Percentiles rank a stretch among this genome's conserved stretches.
phyloP scores from a whole-genome alignment of 2,113 vertebrate species.

The Serinus canaria region DNA sequence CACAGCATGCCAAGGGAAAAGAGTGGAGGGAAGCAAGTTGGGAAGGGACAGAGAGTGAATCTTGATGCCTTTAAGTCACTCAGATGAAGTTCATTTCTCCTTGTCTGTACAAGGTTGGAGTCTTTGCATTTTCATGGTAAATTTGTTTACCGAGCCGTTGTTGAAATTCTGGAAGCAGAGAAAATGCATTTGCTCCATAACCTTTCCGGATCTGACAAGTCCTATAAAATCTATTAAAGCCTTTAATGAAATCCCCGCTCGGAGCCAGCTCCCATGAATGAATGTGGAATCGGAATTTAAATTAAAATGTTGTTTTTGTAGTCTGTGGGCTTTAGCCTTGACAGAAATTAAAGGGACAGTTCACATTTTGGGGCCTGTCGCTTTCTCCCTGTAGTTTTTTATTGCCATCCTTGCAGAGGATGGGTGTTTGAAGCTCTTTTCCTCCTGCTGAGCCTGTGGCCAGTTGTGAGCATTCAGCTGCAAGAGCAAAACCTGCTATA shows the following conservation, averaged over 20 bases:
- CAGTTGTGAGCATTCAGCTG: neutral
- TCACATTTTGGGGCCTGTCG: neutral
- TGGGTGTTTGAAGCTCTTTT: neutral
- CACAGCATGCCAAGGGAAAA: neutral
- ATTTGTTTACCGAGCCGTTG: conserved; percentile 66
- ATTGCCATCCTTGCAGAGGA: neutral
- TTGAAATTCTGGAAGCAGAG: conserved; percentile 74
- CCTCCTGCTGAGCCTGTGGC: neutral
- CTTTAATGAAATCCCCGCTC: conserved; percentile 75
- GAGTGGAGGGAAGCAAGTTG: rapidly evolving
- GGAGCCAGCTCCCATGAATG: conserved; percentile 67
- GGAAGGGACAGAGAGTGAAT: neutral
- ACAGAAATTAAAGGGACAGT: conserved; percentile 61
- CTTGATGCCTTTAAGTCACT: conserved; percentile 8
- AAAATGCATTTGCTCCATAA: conserved; percentile 75
- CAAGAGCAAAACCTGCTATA: neutral
- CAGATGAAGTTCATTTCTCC: conserved; percentile 43
- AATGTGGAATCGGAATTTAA: conserved; percentile 72
- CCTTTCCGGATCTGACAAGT: conserved; percentile 72
- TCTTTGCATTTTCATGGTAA: conserved; percentile 64
- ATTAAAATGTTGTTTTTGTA: conserved; percentile 74
- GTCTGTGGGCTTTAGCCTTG: conserved; percentile 42
- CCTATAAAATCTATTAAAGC: conserved; percentile 77
- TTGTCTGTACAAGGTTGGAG: conserved; percentile 30
- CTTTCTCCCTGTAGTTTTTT: neutral